phyloP scores from a whole-genome alignment of 1,140 invertebrate species.

The Battus philenor region DNA sequence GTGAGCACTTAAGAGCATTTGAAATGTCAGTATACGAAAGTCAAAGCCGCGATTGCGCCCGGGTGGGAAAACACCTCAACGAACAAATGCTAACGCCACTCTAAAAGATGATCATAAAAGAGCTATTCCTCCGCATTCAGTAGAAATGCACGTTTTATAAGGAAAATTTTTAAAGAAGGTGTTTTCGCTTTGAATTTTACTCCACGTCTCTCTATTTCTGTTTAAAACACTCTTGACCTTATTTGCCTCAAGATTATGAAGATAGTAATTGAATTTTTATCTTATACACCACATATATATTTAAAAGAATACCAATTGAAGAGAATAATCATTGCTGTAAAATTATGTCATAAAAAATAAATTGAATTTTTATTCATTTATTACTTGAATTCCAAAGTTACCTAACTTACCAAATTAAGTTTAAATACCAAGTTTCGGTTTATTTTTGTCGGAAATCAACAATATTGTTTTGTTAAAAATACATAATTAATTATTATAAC shows the following conservation, averaged over 20 bases:
- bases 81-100: slow-evolving; percentile 27
- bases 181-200: slow-evolving; percentile 24
- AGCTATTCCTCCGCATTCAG: slow-evolving; percentile 25
- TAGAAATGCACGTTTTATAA: slow-evolving; percentile 28
- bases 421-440: too few relatives aligned
- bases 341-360: background rate
- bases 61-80: slow-evolving; percentile 26
- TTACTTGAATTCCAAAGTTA: too few relatives aligned
- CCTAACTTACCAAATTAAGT: too few relatives aligned
- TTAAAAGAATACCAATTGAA: background rate
- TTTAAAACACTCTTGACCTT: background rate
- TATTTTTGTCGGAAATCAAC: too few relatives aligned
- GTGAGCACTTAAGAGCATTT: too few relatives aligned
- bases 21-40: slow-evolving; percentile 13
- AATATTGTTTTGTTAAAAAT: too few relatives aligned
- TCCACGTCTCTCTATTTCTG: slow-evolving; percentile 14
- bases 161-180: slow-evolving; percentile 22
- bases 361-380: background rate
- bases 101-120: slow-evolving; percentile 34
- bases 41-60: slow-evolving; percentile 16
- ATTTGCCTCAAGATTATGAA: too few relatives aligned
- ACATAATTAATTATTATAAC: too few relatives aligned
- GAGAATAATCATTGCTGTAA: background rate
- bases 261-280: too few relatives aligned
- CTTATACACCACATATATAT: too few relatives aligned